Base-by-base conservation (phyloP, 2,888 invertebrate species). In the Hemicrepidius hirtus region DNA sequence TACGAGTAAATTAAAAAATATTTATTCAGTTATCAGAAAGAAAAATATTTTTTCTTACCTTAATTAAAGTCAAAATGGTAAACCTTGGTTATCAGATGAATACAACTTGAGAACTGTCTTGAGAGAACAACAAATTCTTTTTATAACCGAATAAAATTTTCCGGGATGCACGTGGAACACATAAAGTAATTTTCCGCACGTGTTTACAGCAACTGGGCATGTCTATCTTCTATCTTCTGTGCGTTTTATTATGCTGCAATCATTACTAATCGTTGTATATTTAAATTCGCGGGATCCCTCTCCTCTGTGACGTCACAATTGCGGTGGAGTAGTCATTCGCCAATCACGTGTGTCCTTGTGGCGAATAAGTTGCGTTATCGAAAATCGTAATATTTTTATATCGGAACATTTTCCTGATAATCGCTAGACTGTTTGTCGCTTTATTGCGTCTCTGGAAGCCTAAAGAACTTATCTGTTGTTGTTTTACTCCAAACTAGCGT, bases 211-310 rank as follows among this genome's bases (percentile, higher is more conserved):
- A 28, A 28, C n/a, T 7, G 28, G 28, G 5, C 28, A 12, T 13
- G 28, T 28, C n/a, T 1, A 28, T 53, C n/a, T n/a, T n/a, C n/a
- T n/a, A n/a, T n/a, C n/a, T n/a, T n/a, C 21, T 53, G 20, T 21
- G 20, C 10, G n/a, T 21, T 53, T 50, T 53, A 13, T 32, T 53
- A 32, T 53, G 57, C 32, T 12, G 35, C 57, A 10, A n/a, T 16
- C 7, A 16, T 57, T 16, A 12, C 10, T 2, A 16, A n/a, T 10
- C n/a, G 9, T 16, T 16, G 7, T 10, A 60, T 60, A 68, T 64
- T 65, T 70, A 70, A 64, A 65, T 70, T 72, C 65, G 62, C 72
- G 62, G 68, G 44, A 67, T 63, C 67, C 72, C 72, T 67, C 67
- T 55, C 53, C 37, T 65, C 64, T 40, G 46, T 37, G 28, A 72